These are phyloP conservation scores for Drosophila eohydei DNA, from an alignment of 2,888 invertebrate genomes.

Conservation along the genomic window DNA sequence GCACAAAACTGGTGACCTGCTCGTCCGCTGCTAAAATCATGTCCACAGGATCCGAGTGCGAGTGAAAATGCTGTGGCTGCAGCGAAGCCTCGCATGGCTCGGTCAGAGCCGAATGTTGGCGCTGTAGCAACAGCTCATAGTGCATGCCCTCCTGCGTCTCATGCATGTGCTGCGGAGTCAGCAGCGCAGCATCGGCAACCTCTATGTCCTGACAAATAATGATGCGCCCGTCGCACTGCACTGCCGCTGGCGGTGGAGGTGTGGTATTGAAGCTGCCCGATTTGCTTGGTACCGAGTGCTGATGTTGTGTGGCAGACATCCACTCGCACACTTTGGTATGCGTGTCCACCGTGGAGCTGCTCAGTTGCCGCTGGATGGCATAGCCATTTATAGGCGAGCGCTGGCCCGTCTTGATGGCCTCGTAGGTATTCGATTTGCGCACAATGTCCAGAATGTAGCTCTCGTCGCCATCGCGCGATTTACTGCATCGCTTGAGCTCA, in stretches of 20 bases:
- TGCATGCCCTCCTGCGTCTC: conserved; percentile 82
- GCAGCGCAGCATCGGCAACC: conserved; percentile 81
- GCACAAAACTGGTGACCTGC: conserved; percentile 85
- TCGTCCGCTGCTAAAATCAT: conserved; percentile 85
- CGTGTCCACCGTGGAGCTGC: conserved; percentile 93
- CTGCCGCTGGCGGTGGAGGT: conserved; percentile 82
- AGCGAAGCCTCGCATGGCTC: conserved; percentile 78
- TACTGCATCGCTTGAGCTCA: conserved; percentile 82
- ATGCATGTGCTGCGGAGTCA: conserved; percentile 82
- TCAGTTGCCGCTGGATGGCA: conserved; percentile 90
- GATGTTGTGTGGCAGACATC: conserved; percentile 90
- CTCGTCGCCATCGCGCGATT: conserved; percentile 83
- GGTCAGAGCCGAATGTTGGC: conserved; percentile 78
- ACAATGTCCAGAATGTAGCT: conserved; percentile 83
- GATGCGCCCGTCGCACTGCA: conserved; percentile 69
- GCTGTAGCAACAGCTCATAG: conserved; percentile 71
- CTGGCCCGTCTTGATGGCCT: conserved; percentile 81
- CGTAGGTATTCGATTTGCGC: conserved; percentile 84
- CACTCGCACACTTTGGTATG: conserved; percentile 94
- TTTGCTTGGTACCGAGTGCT: conserved; percentile 81
- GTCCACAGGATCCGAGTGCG: conserved; percentile 89
- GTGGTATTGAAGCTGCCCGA: conserved; percentile 83
- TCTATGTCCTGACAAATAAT: conserved; percentile 84
- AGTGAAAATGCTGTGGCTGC: conserved; percentile 84
- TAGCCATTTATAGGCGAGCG: conserved; percentile 86